Percentiles rank a stretch among this genome's conserved stretches.
phyloP scores from a whole-genome alignment of 92 coral and sea anemone species.

The Paramuricea clavata region DNA sequence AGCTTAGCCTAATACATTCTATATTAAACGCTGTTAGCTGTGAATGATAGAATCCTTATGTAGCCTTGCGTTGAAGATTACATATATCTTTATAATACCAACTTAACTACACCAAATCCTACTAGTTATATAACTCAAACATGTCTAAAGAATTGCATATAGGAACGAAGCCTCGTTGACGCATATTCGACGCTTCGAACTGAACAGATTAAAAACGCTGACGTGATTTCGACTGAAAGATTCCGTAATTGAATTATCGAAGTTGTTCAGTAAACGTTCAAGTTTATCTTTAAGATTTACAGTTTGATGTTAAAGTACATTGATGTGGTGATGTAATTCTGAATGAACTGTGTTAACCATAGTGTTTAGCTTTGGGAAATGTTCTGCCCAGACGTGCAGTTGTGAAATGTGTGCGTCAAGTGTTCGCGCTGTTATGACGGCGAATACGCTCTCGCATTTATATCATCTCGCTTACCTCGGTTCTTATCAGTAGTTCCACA shows the following conservation, averaged over 20 bases:
- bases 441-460: background rate
- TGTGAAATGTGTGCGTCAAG: constrained; percentile 16
- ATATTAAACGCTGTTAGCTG: background rate
- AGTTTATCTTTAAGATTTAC: constrained; percentile 23
- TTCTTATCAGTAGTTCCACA: constrained; percentile 58
- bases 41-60: background rate
- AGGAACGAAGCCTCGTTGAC: background rate
- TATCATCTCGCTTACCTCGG: constrained; percentile 70
- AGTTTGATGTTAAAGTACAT: background rate
- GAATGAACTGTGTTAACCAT: background rate
- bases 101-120: background rate
- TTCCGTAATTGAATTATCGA: constrained; percentile 32
- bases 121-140: background rate
- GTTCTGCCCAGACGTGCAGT: background rate
- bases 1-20: background rate
- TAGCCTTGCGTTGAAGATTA: background rate
- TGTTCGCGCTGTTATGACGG: constrained; percentile 9
- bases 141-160: background rate
- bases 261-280: constrained; percentile 21
- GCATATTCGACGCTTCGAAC: constrained; percentile 15
- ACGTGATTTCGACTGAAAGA: constrained; percentile 48
- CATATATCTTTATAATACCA: background rate
- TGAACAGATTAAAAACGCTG: constrained; percentile 51
- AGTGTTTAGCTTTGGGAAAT: background rate
- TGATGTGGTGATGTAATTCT: background rate